A percentile compares a stretch with the other conserved stretches of the same genome.
Evolutionary conservation across 2,888 invertebrate genomes (phyloP).

Genomic region (Lepidocyrtoides sp.): DNA sequence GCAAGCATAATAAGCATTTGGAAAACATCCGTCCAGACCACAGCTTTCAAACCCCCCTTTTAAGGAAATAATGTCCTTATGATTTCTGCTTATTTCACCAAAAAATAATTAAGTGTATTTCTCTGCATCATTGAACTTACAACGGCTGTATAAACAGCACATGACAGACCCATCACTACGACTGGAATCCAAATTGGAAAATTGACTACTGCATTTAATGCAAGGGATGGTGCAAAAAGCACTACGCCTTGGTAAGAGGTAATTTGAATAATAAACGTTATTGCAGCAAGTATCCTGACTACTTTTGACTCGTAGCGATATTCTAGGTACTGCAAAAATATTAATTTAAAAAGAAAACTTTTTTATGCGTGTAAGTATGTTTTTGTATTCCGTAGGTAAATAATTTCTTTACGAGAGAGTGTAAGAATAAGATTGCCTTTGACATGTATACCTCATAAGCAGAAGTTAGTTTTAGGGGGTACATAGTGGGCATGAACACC

Average conservation of each 20-base stretch:
- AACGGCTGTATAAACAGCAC: constrained; percentile 83
- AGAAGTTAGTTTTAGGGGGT: constrained; percentile 81
- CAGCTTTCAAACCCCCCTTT: constrained; percentile 78
- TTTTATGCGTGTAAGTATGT: no score
- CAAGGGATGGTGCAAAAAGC: constrained; percentile 86
- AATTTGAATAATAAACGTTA: constrained; percentile 83
- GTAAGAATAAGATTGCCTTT: no score
- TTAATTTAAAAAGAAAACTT: no score
- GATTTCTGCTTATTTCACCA: no score
- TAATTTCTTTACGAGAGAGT: no score
- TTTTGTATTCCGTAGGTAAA: constrained; percentile 80
- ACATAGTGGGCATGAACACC: constrained; percentile 83
- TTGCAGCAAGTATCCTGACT: constrained; percentile 80
- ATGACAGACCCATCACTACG: constrained; percentile 80
- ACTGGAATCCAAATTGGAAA: constrained; percentile 86
- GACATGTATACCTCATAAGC: constrained; percentile 82
- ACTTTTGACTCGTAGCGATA: constrained; percentile 78
- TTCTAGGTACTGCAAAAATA: constrained; percentile 82
- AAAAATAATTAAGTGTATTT: no score
- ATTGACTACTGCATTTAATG: constrained; percentile 85
- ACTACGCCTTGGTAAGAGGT: constrained; percentile 85
- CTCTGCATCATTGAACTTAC: constrained; percentile 44
- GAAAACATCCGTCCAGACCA: constrained; percentile 84
- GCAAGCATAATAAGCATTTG: constrained; percentile 82
- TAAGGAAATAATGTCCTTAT: no score